Base-by-base conservation (phyloP, 2,888 invertebrate genomes). In the Heliconius ethilla region DNA sequence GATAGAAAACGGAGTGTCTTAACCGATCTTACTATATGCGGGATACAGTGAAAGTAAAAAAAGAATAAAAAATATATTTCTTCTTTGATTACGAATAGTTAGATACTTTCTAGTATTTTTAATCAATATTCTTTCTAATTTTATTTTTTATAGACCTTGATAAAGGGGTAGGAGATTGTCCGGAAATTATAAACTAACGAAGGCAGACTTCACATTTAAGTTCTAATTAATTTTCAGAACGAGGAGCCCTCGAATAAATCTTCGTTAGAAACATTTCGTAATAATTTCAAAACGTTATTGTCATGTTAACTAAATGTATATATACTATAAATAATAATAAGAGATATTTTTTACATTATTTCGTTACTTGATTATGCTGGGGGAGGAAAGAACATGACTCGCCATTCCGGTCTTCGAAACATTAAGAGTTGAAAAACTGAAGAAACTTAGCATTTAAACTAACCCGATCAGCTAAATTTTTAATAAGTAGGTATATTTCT, bases 121-220 rank as follows among this genome's bases (percentile, higher is more conserved):
- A 25, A 45, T 37, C 27, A 2, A 72, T 33, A 10, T 22, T 3
- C 59, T 40, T 40, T 40, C 11, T n/a, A 33, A 5, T 55, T 55
- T 72, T 59, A 25, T 59, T n/a, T 72, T 59, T 55, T 59, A 59
- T 37, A 59, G 59, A 55, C 55, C 37, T 37, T 10, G 15, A 72
- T 72, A 59, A 63, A 27, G 59, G n/a, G 15, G 33, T 37, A 33
- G 72, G 59, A 72, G 72, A 72, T 72, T 37, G 72, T 33, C n/a
- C 55, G 72, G 72, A 72, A 72, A 72, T 72, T 59, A 72, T 1
- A 72, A 59, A 33, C 33, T 59, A 55, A 59, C 15, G 72, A n/a
- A 59, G 59, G 3, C 70, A 72, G 55, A 51, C n/a, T 29, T n/a
- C n/a, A n/a, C 13, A 29, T 22, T 72, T 29, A 29, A 72, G 27